Evolutionary conservation across 2,797 vertebrate genomes (phyloP).

Genomic region (Tenualosa thibaudeaui): DNA sequence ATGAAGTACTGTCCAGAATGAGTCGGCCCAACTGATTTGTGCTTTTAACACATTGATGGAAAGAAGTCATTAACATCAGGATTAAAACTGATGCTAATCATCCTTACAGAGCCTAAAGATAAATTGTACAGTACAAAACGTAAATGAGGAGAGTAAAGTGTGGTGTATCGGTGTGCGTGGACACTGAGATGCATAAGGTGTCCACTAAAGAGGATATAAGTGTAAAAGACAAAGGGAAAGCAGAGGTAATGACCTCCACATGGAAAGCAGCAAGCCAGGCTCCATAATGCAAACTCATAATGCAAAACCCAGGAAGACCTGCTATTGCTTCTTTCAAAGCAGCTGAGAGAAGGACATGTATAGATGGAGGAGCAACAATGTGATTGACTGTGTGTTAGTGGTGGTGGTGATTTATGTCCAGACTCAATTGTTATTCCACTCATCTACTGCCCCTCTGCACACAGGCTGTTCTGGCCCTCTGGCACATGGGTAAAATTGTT

Average conservation of each 20-base stretch:
- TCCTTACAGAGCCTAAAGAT: too few species aligned
- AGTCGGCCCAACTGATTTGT: too few species aligned
- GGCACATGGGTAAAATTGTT: slow-evolving; percentile 24
- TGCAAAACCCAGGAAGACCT: neutral
- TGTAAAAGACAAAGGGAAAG: neutral
- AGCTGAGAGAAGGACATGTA: neutral
- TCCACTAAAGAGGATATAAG: neutral
- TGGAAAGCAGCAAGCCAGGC: neutral
- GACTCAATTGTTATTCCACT: slow-evolving; percentile 23
- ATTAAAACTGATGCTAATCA: too few species aligned
- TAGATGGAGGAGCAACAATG: neutral
- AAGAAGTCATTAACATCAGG: too few species aligned
- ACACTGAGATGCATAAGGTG: too few species aligned
- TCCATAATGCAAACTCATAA: neutral
- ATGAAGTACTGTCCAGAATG: too few species aligned
- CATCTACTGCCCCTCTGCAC: slow-evolving; percentile 16
- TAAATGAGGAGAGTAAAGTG: too few species aligned
- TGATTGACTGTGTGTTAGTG: neutral
- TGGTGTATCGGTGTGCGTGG: too few species aligned
- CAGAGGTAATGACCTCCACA: neutral
- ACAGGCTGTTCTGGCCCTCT: slow-evolving; percentile 14
- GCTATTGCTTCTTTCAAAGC: neutral
- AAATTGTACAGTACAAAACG: too few species aligned
- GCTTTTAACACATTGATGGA: too few species aligned
- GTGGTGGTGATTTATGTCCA: neutral